Evolutionary conservation across 2,113 vertebrate species (phyloP).

Genomic region (Orientallactaga bullata): DNA sequence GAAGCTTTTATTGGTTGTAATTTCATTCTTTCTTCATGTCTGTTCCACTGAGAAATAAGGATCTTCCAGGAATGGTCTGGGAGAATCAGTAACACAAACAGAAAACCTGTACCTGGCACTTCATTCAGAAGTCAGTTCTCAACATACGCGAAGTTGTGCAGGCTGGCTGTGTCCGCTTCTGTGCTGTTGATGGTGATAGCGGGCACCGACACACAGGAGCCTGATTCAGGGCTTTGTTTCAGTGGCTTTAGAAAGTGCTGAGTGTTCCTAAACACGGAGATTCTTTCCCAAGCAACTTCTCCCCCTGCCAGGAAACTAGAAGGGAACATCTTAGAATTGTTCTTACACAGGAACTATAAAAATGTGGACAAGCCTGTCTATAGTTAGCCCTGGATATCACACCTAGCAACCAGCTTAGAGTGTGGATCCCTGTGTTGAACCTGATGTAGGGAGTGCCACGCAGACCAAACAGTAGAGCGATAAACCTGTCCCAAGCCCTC

Average conservation of each 20-base stretch:
- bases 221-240: background rate
- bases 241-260: background rate
- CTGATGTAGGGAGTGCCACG: background rate
- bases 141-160: background rate
- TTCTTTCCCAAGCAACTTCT: constrained; percentile 14
- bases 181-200: background rate
- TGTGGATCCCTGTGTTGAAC: background rate
- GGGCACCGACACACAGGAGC: background rate
- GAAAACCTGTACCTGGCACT: constrained; percentile 54
- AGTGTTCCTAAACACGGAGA: background rate
- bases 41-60: constrained; percentile 76
- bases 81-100: constrained; percentile 65
- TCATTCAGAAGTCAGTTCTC: constrained; percentile 46
- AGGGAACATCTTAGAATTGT: constrained; percentile 30
- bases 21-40: constrained; percentile 68
- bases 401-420: background rate
- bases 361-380: background rate
- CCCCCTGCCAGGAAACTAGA: background rate
- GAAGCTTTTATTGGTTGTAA: constrained; percentile 74
- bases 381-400: background rate
- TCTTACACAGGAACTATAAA: constrained; percentile 42
- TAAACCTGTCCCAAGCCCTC: background rate
- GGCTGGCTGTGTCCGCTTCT: constrained; percentile 12
- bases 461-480: background rate
- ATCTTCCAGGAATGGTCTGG: constrained; percentile 68